Conservation (phyloP, 2,888 invertebrate species). For the Conistra vaccinii region DNA sequence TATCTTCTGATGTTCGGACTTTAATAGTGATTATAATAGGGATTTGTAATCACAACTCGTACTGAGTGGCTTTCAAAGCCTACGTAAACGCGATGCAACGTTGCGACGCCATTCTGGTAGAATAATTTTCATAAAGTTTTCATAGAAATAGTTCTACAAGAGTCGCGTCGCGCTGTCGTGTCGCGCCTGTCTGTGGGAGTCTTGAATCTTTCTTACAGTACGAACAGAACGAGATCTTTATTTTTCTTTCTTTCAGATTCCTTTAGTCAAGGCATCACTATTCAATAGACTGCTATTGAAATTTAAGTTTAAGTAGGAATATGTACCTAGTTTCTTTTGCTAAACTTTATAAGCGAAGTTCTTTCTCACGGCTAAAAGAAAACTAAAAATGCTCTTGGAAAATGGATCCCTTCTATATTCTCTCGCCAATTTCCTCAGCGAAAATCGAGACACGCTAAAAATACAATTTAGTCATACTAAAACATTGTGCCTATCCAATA, state of each 20-base stretch:
- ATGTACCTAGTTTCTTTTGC: not conserved
- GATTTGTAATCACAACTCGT: not conserved
- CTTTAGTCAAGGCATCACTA: too few species aligned
- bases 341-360: not conserved
- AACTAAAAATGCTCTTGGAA: not conserved
- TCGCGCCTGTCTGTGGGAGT: too few species aligned
- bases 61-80: not conserved
- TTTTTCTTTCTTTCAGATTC: too few species aligned
- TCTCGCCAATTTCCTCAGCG: not conserved
- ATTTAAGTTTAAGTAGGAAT: too few species aligned
- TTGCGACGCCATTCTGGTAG: too few species aligned
- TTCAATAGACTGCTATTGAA: too few species aligned
- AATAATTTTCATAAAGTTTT: too few species aligned
- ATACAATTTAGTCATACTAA: constrained; percentile 10
- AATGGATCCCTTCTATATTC: not conserved
- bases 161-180: too few species aligned
- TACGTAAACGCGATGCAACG: not conserved
- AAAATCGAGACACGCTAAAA: not conserved
- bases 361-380: not conserved
- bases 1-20: not conserved
- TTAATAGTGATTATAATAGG: too few species aligned
- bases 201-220: too few species aligned
- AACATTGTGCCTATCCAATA: constrained; percentile 10
- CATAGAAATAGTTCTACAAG: too few species aligned
- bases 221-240: too few species aligned